Evolutionary conservation across 2,113 vertebrate species (phyloP).

Genomic region (Clupea harengus): DNA sequence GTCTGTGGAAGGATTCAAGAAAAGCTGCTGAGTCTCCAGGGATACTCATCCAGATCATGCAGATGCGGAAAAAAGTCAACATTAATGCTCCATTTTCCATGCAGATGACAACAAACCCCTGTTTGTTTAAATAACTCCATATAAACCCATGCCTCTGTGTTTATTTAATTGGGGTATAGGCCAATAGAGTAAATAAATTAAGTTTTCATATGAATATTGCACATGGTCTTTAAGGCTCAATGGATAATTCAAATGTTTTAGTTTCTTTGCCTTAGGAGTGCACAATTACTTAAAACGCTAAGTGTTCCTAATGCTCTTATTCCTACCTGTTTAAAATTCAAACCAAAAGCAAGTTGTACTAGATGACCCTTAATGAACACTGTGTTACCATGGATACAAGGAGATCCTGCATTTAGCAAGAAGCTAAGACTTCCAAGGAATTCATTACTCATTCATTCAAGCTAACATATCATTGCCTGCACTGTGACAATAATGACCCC

Average conservation of each 20-base stretch:
- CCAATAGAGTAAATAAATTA: constrained; percentile 32
- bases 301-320: constrained; percentile 35
- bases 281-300: constrained; percentile 44
- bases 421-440: constrained; percentile 29
- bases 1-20: constrained; percentile 60
- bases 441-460: constrained; percentile 28
- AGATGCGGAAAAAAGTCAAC: background rate
- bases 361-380: constrained; percentile 42
- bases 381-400: constrained; percentile 55
- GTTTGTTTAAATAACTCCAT: constrained; percentile 19
- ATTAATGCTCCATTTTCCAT: background rate
- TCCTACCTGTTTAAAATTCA: constrained; percentile 23
- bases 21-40: background rate
- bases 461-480: background rate
- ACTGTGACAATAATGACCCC: background rate
- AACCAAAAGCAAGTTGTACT: constrained; percentile 41
- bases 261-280: constrained; percentile 36
- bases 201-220: constrained; percentile 35
- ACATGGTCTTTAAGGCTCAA: constrained; percentile 26
- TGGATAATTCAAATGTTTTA: constrained; percentile 37
- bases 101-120: background rate
- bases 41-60: background rate
- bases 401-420: constrained; percentile 37
- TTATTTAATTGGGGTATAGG: constrained; percentile 33
- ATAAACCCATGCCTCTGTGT: constrained; percentile 13